Evolutionary conservation across 1,140 invertebrate genomes (phyloP), one percentile per base, ranked within the genome.

Genomic region (Kradibia gibbosae): DNA sequence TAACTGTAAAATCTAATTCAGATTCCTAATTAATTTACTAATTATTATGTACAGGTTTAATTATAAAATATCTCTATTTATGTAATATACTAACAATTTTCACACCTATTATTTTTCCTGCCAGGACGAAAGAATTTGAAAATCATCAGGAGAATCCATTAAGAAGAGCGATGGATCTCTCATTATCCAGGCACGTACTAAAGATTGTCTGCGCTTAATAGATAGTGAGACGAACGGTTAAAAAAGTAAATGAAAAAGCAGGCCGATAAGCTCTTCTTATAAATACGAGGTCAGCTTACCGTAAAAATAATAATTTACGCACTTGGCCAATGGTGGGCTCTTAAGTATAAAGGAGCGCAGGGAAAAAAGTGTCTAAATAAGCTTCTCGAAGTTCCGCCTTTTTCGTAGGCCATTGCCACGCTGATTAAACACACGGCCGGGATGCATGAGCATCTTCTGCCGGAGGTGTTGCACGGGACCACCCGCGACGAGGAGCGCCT

Each of bases 351-450:
- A 22, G 20, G 22, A 31, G 55, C 74, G 34, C 39, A 42, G 74
- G 55, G 22, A 34, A 60, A n/a, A 11, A n/a, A 25, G 0, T 1
- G 39, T 17, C 72, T 75, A 75, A 75, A 42, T 53, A 74, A 57
- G 48, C 28, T 8, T 34, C 57, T n/a, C 57, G 11, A n/a, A n/a
- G n/a, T 73, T 28, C 71, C 8, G 5, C 5, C 22, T 22, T 65
- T 67, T 70, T 67, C 25, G 15, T 53, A 70, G 70, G 67, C 70
- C 60, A 53, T 78, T 45, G 53, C 60, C 34, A 20, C 10, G 50
- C 67, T 78, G 53, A 78, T 78, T 70, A 70, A 78, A 53, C 76
- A 78, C 70, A 65, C 60, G 74, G 39, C 55, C 73, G 34, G 22
- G 3, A 15, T 7, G 60, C 45, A 48, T 62, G 28, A 70, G 25